Conservation (phyloP, 2,113 vertebrate genomes). For the Cottus gobio region DNA sequence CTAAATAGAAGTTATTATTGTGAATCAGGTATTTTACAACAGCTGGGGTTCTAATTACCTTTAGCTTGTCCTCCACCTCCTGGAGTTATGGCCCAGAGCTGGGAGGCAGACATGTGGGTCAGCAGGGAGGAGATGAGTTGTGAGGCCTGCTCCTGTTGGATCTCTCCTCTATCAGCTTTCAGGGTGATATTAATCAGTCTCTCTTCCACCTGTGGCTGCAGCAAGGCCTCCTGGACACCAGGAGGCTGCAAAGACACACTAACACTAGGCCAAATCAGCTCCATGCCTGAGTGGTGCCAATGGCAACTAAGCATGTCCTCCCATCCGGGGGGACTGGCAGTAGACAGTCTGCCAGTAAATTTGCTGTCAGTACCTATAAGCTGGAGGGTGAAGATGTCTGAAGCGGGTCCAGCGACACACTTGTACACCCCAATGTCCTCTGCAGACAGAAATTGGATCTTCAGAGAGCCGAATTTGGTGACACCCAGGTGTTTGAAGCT, state of each 20-base stretch:
- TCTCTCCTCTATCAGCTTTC: conserved; percentile 84
- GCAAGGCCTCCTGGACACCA: conserved; percentile 50
- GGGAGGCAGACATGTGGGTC: conserved; percentile 76
- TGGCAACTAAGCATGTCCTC: conserved; percentile 26
- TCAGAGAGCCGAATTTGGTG: conserved; percentile 89
- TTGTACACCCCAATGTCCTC: conserved; percentile 86
- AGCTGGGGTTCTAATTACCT: conserved; percentile 53
- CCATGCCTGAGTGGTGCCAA: background rate
- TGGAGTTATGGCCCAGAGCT: conserved; percentile 72
- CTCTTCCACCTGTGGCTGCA: conserved; percentile 77
- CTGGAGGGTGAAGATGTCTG: conserved; percentile 86
- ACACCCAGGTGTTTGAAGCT: conserved; percentile 85
- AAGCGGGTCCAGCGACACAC: conserved; percentile 86
- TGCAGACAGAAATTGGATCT: conserved; percentile 85
- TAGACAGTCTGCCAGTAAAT: conserved; percentile 70
- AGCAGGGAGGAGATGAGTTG: conserved; percentile 87
- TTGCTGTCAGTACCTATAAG: conserved; percentile 88
- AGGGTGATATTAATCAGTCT: conserved; percentile 88
- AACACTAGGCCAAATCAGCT: fast-evolving
- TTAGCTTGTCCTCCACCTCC: conserved; percentile 55
- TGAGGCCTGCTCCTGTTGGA: conserved; percentile 85
- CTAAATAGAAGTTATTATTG: no score
- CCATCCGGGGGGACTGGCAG: conserved; percentile 7
- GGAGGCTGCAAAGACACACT: conserved; percentile 56
- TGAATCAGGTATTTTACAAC: no score